Percentiles rank a stretch among this genome's conserved stretches.
Evolutionary conservation across 2,797 vertebrate species (phyloP).

Genomic region (Anableps anableps): DNA sequence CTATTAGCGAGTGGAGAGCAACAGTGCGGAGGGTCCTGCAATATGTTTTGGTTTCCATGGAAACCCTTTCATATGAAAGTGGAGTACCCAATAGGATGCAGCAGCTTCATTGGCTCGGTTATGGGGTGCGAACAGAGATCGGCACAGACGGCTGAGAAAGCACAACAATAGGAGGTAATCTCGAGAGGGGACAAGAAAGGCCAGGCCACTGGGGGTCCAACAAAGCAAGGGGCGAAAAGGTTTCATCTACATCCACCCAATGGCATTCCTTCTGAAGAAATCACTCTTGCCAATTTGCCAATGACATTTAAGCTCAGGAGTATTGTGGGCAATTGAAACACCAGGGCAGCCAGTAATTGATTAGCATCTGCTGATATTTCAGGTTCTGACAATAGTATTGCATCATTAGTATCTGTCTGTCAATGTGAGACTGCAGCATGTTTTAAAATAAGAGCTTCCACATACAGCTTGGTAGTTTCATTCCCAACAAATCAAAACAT

Average conservation of each 20-base stretch:
- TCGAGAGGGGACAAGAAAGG: constrained; percentile 69
- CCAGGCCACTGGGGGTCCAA: constrained; percentile 66
- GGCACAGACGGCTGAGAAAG: constrained; percentile 66
- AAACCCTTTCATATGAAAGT: constrained; percentile 75
- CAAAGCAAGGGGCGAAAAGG: constrained; percentile 64
- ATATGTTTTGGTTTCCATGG: constrained; percentile 81
- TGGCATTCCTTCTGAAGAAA: constrained; percentile 50
- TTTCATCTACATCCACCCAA: constrained; percentile 70
- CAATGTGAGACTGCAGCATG: constrained; percentile 20
- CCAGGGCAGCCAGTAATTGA: constrained; percentile 70
- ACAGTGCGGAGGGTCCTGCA: constrained; percentile 69
- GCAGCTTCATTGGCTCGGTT: constrained; percentile 68
- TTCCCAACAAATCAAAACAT: constrained; percentile 8
- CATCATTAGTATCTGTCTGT: constrained; percentile 59
- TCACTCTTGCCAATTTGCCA: constrained; percentile 56
- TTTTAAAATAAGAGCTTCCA: constrained; percentile 33
- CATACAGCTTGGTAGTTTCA: constrained; percentile 13
- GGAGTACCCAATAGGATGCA: constrained; percentile 74
- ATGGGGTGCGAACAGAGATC: constrained; percentile 66
- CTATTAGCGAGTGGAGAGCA: constrained; percentile 72
- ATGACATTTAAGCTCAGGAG: constrained; percentile 74
- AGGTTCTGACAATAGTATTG: constrained; percentile 62
- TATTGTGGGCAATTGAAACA: constrained; percentile 60
- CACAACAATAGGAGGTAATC: constrained; percentile 74
- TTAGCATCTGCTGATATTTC: constrained; percentile 71